A percentile compares a stretch with the other conserved stretches of the same genome.
Conservation (phyloP, 2,113 vertebrate species). For the Mormyrus iriodes region DNA sequence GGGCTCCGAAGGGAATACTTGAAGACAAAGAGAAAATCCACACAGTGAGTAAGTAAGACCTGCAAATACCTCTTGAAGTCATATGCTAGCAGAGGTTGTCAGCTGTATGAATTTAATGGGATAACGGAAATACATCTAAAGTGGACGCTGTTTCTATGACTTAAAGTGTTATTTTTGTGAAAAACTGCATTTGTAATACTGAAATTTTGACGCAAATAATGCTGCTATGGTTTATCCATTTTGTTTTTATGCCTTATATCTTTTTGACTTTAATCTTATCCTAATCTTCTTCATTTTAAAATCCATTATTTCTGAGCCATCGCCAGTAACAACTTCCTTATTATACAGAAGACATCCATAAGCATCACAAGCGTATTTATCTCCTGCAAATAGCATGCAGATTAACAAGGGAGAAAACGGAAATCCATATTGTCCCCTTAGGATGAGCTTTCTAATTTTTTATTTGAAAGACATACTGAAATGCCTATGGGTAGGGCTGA, state of each 20-base stretch:
- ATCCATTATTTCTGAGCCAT: not conserved
- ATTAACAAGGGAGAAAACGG: not conserved
- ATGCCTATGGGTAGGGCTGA: slow-evolving; percentile 14
- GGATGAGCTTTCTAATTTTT: slow-evolving; percentile 21
- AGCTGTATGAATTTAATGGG: not conserved
- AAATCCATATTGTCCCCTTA: slow-evolving; percentile 18
- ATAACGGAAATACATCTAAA: not conserved
- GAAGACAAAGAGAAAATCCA: not conserved
- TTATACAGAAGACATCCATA: slow-evolving; percentile 7
- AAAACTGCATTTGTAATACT: not conserved
- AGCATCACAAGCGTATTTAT: slow-evolving; percentile 20
- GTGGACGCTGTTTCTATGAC: not conserved
- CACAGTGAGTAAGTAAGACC: not conserved
- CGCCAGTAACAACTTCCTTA: not conserved
- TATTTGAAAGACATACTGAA: slow-evolving; percentile 20
- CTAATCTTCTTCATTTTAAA: not conserved
- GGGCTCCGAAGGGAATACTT: not conserved
- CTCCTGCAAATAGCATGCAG: slow-evolving; percentile 20
- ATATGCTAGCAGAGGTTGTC: not conserved
- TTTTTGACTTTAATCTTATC: not conserved
- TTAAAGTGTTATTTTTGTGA: not conserved
- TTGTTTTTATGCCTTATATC: not conserved
- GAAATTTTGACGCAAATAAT: not conserved
- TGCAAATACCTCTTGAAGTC: not conserved
- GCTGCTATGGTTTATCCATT: not conserved